These are phyloP conservation scores for Embidobia sp. DNA, from an alignment of 2,888 invertebrate species.

Conservation along the genomic window DNA sequence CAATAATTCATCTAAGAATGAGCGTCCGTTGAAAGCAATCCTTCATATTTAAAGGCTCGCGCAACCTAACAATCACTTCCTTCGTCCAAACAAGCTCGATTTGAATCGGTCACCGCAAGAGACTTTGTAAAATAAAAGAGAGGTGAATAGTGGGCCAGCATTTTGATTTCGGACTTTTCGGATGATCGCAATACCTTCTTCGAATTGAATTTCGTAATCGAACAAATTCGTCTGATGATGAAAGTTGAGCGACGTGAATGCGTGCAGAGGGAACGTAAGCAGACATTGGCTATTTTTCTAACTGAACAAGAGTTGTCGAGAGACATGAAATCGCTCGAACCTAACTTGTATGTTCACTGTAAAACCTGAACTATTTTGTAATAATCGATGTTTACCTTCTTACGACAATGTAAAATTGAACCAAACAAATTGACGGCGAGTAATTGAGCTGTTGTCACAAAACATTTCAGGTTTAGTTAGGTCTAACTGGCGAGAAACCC, in stretches of 20 bases:
- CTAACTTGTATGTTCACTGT: slow-evolving; percentile 21
- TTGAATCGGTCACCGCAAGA: too few species aligned
- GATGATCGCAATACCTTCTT: too few species aligned
- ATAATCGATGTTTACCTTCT: slow-evolving; percentile 26
- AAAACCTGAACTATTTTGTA: slow-evolving; percentile 43
- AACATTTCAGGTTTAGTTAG: slow-evolving; percentile 30
- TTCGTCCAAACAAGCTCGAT: too few species aligned
- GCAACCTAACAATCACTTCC: too few species aligned
- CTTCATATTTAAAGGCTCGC: too few species aligned
- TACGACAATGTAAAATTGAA: slow-evolving; percentile 11
- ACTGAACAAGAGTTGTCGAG: slow-evolving; percentile 1
- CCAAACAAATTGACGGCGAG: background rate
- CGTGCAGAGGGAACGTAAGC: background rate
- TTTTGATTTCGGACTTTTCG: too few species aligned
- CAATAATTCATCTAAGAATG: too few species aligned
- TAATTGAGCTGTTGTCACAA: slow-evolving; percentile 8
- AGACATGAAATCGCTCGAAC: slow-evolving; percentile 10
- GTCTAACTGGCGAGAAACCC: slow-evolving; percentile 8
- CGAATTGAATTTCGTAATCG: background rate
- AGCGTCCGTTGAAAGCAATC: too few species aligned
- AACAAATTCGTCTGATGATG: slow-evolving; percentile 13
- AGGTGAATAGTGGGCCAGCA: too few species aligned
- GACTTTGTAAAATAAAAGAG: too few species aligned
- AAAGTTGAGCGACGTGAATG: slow-evolving; percentile 32
- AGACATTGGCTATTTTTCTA: slow-evolving; percentile 50